A percentile compares a stretch with the other conserved stretches of the same genome.
These are phyloP conservation scores for Pristionchus pacificus DNA, from an alignment of 1,140 invertebrate genomes.

Conservation along the genomic window DNA sequence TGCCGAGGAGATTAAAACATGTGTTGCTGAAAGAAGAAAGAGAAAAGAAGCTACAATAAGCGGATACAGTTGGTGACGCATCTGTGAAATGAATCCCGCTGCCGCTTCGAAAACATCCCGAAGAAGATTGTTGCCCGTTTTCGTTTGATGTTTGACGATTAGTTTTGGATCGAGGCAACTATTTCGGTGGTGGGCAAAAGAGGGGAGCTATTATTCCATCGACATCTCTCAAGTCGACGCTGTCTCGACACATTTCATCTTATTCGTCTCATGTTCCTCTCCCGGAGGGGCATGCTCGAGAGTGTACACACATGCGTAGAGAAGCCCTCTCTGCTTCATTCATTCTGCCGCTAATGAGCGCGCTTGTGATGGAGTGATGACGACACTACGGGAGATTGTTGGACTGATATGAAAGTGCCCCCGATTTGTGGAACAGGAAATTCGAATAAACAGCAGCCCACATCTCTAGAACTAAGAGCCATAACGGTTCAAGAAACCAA, in stretches of 20 bases:
- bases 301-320: too few species aligned
- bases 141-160: background rate
- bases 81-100: slow-evolving; percentile 7
- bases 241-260: background rate
- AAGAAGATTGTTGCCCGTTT: background rate
- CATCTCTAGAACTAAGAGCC: too few species aligned
- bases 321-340: too few species aligned
- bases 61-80: slow-evolving; percentile 1
- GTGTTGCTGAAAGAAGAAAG: background rate
- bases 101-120: background rate
- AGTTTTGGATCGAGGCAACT: background rate
- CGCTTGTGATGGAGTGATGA: too few species aligned
- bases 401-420: too few species aligned
- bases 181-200: background rate
- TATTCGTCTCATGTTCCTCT: slow-evolving; percentile 11
- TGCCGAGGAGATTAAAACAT: background rate
- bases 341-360: too few species aligned
- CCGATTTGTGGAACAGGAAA: too few species aligned
- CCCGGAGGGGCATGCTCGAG: too few species aligned
- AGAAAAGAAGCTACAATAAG: background rate
- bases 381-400: too few species aligned
- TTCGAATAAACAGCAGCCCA: too few species aligned
- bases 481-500: too few species aligned
- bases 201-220: background rate
- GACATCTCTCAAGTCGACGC: slow-evolving; percentile 7